phyloP scores from a whole-genome alignment of 2,797 vertebrate species.

The Gymnothorax reevesii region DNA sequence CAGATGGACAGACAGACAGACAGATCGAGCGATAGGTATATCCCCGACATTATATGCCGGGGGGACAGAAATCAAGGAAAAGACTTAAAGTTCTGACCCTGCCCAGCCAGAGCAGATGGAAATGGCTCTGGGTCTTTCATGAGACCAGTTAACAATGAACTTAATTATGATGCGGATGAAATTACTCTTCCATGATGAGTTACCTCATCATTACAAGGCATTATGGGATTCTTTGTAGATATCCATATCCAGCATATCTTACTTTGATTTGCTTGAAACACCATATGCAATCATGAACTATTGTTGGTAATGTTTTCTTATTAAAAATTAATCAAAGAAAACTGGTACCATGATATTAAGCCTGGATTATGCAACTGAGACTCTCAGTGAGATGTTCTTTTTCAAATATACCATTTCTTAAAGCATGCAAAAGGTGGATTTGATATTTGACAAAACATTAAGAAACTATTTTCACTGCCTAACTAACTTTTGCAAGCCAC shows the following conservation, averaged over 20 bases:
- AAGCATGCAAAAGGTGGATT: neutral
- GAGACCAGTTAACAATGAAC: conserved; percentile 18
- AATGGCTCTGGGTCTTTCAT: neutral
- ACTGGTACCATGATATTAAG: neutral
- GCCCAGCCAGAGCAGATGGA: conserved; percentile 15
- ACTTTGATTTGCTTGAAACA: neutral
- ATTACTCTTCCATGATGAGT: conserved; percentile 1
- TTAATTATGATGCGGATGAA: conserved; percentile 7
- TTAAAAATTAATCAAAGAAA: neutral
- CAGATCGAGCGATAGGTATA: too few relatives aligned
- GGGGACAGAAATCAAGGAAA: too few relatives aligned
- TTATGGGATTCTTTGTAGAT: neutral
- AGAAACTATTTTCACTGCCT: too few relatives aligned
- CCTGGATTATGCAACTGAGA: neutral
- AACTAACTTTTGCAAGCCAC: too few relatives aligned
- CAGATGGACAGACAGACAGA: too few relatives aligned
- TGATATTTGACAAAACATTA: neutral
- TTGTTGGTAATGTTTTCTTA: too few relatives aligned
- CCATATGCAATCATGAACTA: neutral
- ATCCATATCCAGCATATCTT: neutral
- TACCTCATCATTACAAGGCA: neutral
- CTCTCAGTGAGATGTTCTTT: neutral
- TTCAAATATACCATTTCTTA: neutral
- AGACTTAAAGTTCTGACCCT: neutral
- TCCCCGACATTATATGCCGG: too few relatives aligned